These are phyloP conservation scores for Bombus terrestris DNA, from an alignment of 1,140 invertebrate species.

Conservation along the genomic window DNA sequence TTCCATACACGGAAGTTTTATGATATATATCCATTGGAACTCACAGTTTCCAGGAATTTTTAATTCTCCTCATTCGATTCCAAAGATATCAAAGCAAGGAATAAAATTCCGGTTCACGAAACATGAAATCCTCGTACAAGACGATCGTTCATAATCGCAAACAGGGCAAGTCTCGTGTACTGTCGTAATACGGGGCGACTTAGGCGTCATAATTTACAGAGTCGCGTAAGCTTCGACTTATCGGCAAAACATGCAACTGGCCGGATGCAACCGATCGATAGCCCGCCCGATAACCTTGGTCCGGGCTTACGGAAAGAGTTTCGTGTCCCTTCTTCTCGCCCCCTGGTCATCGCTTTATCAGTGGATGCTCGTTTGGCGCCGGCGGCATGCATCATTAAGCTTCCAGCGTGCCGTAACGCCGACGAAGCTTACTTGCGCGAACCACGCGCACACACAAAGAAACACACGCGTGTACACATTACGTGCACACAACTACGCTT, in stretches of 20 bases:
- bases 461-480: not conserved
- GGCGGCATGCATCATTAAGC: slow-evolving; percentile 73
- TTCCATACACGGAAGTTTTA: too few species aligned
- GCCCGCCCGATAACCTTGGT: slow-evolving; percentile 55
- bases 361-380: slow-evolving; percentile 72
- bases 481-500: not conserved
- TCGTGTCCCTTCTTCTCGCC: slow-evolving; percentile 60
- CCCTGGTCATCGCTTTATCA: slow-evolving; percentile 72
- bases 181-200: not conserved
- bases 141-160: not conserved
- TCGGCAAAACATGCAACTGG: slow-evolving; percentile 49
- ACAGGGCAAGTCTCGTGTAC: too few species aligned
- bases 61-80: too few species aligned
- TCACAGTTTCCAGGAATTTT: too few species aligned
- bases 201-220: slow-evolving; percentile 25
- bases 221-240: slow-evolving; percentile 31
- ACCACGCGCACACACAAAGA: slow-evolving; percentile 20
- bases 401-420: slow-evolving; percentile 68
- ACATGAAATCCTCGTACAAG: not conserved
- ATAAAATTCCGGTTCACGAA: too few species aligned
- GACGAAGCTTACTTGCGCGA: slow-evolving; percentile 66
- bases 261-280: slow-evolving; percentile 55
- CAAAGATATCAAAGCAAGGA: too few species aligned
- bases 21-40: too few species aligned
- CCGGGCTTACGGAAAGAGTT: slow-evolving; percentile 61